Evolutionary conservation across 53 echinoderm and acorn worm genomes (phyloP).

Genomic region (Henricia sp.): DNA sequence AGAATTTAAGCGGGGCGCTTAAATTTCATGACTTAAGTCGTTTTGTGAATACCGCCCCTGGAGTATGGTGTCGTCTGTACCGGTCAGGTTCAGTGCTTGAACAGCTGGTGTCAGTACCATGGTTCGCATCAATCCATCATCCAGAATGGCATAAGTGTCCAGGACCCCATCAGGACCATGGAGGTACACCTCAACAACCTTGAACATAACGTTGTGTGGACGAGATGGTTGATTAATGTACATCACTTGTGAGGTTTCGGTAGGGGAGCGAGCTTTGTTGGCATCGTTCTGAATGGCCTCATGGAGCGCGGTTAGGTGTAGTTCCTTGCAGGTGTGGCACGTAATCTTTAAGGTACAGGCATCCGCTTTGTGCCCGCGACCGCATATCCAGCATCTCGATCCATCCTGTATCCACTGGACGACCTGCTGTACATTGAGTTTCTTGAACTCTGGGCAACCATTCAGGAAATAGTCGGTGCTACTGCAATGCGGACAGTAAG

Average conservation of each 20-base stretch:
- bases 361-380: constrained; percentile 16
- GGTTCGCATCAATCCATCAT: constrained; percentile 41
- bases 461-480: constrained; percentile 20
- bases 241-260: no score
- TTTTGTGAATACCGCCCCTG: no score
- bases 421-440: background rate
- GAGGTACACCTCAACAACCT: constrained; percentile 10
- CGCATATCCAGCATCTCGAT: constrained; percentile 31
- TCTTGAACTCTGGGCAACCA: constrained; percentile 24
- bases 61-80: constrained; percentile 15
- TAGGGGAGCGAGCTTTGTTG: no score
- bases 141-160: constrained; percentile 31
- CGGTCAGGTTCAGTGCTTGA: constrained; percentile 2
- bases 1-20: no score
- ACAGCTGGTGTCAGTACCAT: constrained; percentile 9
- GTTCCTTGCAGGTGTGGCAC: constrained; percentile 26
- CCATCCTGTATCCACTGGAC: constrained; percentile 18
- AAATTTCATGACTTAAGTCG: no score
- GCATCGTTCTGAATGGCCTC: constrained; percentile 2
- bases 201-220: background rate
- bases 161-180: constrained; percentile 8
- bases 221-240: constrained; percentile 20
- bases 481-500: constrained; percentile 17
- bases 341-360: constrained; percentile 30
- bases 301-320: constrained; percentile 34